Base-by-base conservation (phyloP, 2,797 vertebrate species). In the Typhlichthys subterraneus region DNA sequence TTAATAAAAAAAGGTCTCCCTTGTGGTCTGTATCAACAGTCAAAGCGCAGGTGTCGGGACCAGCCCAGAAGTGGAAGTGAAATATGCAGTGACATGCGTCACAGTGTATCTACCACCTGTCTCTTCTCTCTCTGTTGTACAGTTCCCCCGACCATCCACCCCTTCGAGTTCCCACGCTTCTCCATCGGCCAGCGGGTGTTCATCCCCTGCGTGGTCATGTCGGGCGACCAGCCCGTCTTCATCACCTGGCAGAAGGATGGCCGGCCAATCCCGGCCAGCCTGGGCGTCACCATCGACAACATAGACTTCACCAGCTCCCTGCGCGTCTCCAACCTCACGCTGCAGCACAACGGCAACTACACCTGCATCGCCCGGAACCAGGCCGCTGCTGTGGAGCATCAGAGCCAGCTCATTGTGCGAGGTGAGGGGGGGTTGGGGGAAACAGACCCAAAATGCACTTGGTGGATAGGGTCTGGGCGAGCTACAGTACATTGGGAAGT, bases 191-290 rank as follows among this genome's bases (percentile, higher is more conserved):
- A 99, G 85, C 89, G 97, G 47, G 97, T 99, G 67, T 99, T 99
- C 81, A 96, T 99, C 83, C 97, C 97, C 0, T 99, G 97, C 0
- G 97, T 99, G 64, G 97, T 99, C 77, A 97, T 98, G 87, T 99
- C 97, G 0, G 97, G 97, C 6, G 97, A 99, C 88, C 88, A 98
- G 58, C 97, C 97, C 9, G 98, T 99, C 85, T 96, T 95, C 65
- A 99, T 99, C 87, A 98, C 97, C 63, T 99, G 97, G 97, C 97
- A 99, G 86, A 99, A 99, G 75, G 97, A 99, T 0, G 95, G 97
- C 0, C 93, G 94, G 50, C 94, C 96, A 0, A 99, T 99, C 76
- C 97, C 97, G 0, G 95, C 93, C 19, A 99, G 96, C 86, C 94
- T 99, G 0, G 95, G 97, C 0, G 97, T 99, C 64, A 99, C 96